Conservation (phyloP, 2,113 vertebrate genomes). For the Elanus axillaris region DNA sequence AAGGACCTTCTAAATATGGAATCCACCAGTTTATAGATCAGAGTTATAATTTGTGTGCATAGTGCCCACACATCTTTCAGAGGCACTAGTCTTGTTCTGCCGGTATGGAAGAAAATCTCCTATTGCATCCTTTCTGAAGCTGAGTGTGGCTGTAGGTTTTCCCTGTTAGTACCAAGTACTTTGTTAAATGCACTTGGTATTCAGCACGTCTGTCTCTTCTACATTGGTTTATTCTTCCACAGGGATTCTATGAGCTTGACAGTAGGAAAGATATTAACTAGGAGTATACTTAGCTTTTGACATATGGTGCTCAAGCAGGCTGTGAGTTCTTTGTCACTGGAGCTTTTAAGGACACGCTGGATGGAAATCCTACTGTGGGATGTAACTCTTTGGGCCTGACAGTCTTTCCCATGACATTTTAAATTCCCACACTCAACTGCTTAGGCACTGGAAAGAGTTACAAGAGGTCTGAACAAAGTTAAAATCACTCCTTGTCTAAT, state of each 20-base stretch:
- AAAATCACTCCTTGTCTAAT: not conserved
- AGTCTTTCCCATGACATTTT: not conserved
- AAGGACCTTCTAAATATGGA: not conserved
- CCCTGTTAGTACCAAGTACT: not conserved
- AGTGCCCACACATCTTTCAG: not conserved
- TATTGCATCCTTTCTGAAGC: not conserved
- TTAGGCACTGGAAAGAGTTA: not conserved
- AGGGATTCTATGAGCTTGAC: not conserved
- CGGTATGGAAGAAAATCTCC: not conserved
- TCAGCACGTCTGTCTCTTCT: not conserved
- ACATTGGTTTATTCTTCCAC: not conserved
- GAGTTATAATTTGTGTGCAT: accelerated
- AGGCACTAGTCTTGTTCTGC: not conserved
- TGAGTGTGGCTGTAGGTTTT: not conserved
- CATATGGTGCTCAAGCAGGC: not conserved
- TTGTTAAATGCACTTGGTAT: not conserved
- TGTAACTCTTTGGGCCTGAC: not conserved
- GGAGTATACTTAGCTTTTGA: not conserved
- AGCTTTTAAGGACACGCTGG: not conserved
- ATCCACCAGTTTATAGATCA: not conserved
- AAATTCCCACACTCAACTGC: not conserved
- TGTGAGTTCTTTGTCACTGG: not conserved
- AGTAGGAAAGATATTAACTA: not conserved
- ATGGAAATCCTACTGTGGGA: not conserved
- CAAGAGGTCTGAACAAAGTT: not conserved